Conservation (phyloP, 2,888 invertebrate species). For the Brenthis daphne region DNA sequence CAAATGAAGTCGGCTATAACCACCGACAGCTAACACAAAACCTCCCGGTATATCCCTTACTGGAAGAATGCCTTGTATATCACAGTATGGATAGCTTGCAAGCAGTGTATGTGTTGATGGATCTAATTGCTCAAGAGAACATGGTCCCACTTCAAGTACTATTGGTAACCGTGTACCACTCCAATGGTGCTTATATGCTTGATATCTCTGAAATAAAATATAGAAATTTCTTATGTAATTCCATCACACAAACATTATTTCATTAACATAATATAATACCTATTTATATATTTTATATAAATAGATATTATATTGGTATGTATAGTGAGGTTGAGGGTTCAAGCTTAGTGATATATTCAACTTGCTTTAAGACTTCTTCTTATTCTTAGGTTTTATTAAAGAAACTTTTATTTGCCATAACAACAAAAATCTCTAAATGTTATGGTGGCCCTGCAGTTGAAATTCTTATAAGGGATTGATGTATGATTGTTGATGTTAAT, state of each 20-base stretch:
- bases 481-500: too few relatives aligned
- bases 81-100: constrained; percentile 81
- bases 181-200: constrained; percentile 98
- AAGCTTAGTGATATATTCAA: too few relatives aligned
- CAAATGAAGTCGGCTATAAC: constrained; percentile 94
- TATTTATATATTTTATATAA: not conserved
- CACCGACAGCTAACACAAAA: constrained; percentile 94
- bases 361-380: too few relatives aligned
- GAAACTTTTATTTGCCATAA: too few relatives aligned
- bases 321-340: too few relatives aligned
- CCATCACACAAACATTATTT: too few relatives aligned
- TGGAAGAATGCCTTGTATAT: constrained; percentile 80
- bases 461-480: too few relatives aligned
- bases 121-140: constrained; percentile 95
- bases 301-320: too few relatives aligned
- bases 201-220: constrained; percentile 84
- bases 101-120: constrained; percentile 91
- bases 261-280: not conserved
- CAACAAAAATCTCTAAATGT: too few relatives aligned
- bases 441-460: too few relatives aligned
- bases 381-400: too few relatives aligned
- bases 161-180: constrained; percentile 94
- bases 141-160: constrained; percentile 94
- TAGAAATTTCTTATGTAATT: not conserved
- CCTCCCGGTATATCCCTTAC: constrained; percentile 96